Evolutionary conservation across 2,113 vertebrate genomes (phyloP).

Genomic region (Struthidea cinerea): DNA sequence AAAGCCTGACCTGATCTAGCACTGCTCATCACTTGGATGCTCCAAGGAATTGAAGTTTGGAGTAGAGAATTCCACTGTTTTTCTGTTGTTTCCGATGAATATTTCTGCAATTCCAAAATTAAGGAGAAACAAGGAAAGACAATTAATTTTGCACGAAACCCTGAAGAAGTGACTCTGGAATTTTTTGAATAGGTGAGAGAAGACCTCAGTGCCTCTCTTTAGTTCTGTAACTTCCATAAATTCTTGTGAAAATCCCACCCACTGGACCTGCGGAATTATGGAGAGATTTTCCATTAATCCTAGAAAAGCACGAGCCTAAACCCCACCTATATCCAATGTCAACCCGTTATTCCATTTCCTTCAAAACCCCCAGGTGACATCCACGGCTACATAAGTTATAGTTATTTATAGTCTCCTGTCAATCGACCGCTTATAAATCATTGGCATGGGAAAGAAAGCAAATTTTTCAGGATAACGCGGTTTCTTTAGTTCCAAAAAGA

Average conservation of each 20-base stretch:
- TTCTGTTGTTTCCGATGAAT: neutral
- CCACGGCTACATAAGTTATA: neutral
- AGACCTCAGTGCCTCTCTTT: neutral
- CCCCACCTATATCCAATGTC: neutral
- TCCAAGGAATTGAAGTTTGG: neutral
- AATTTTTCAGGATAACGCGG: neutral
- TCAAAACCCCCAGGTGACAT: neutral
- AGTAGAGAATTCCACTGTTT: accelerated
- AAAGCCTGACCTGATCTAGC: neutral
- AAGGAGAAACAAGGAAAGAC: neutral
- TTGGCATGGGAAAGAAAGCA: neutral
- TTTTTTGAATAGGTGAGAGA: neutral
- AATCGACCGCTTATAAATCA: neutral
- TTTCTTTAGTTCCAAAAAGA: neutral
- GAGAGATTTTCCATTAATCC: neutral
- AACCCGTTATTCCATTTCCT: neutral
- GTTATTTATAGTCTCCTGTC: neutral
- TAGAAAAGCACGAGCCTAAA: neutral
- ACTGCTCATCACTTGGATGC: neutral
- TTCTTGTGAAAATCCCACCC: neutral
- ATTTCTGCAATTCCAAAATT: neutral
- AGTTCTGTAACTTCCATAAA: neutral
- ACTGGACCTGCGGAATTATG: neutral
- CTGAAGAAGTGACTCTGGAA: neutral
- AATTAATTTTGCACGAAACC: neutral